Evolutionary conservation across 2,888 invertebrate genomes (phyloP), one percentile per base, ranked within the genome.

Genomic region (Drosophila colorata): DNA sequence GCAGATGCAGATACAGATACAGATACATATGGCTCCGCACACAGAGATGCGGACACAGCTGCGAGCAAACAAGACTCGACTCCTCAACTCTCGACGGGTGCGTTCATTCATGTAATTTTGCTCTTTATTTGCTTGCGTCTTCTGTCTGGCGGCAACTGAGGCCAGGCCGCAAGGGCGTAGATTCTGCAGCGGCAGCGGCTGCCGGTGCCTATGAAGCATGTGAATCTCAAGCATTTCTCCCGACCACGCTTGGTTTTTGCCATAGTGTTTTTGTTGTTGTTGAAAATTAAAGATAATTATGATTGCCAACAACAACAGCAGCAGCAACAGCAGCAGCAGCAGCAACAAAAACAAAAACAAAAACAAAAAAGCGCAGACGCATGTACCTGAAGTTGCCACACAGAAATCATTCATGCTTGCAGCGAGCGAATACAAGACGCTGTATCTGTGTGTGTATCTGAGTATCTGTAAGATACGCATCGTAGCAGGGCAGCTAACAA

Each of bases 271-370:
- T 61, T 69, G 23, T 65, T 56, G 35, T 28, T 74, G 55, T 63
- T 48, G 43, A 47, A 66, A 80, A 83, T 83, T 80, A 78, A 83
- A 80, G 80, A 80, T 80, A 80, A 80, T 80, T 80, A 84, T 80
- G 80, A 80, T 80, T 83, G 78, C 84, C 78, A 69, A 14, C 33
- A 58, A 46, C 2, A 37, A 23, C 6, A 41, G 18, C 6, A 44
- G 33, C 7, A 41, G 16, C 31, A 41, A 25, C 6, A 44, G 33
- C 7, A 41, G 16, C 31, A 46, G 16, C 8, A 13, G 4, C 9
- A 14, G 44, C 20, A 44, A 9, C 25, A 28, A 28, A 28, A 25
- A 7, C 25, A 23, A 55, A 23, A 28, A 56, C 11, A 37, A 13
- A 14, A 38, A n/a, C 25, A 25, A 25, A 14, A 18, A 40, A 69